Evolutionary conservation across 1,140 invertebrate genomes (phyloP).

Genomic region (Zaprionus tsacasi): DNA sequence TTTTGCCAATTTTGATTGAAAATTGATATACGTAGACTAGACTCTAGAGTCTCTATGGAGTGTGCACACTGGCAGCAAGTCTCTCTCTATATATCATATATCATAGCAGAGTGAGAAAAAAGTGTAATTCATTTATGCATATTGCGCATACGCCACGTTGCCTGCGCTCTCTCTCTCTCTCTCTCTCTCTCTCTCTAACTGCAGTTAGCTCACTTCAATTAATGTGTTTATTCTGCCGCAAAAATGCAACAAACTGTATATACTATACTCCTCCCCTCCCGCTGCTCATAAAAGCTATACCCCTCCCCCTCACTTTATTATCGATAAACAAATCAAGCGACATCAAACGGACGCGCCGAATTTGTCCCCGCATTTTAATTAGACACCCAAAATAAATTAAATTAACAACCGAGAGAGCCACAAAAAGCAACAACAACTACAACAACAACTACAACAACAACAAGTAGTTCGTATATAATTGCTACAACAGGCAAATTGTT

Average conservation of each 20-base stretch:
- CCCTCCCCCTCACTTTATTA: neutral
- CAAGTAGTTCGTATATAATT: slow-evolving; percentile 57
- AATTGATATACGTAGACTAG: slow-evolving; percentile 48
- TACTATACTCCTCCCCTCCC: neutral
- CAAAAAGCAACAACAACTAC: slow-evolving; percentile 13
- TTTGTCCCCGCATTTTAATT: slow-evolving; percentile 63
- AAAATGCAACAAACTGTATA: neutral
- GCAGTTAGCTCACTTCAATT: neutral
- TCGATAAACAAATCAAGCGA: slow-evolving; percentile 44
- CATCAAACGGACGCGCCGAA: slow-evolving; percentile 43
- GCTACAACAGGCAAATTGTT: slow-evolving; percentile 69
- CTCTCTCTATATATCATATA: neutral
- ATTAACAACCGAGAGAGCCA: slow-evolving; percentile 61
- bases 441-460: slow-evolving; percentile 1
- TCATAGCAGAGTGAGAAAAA: neutral
- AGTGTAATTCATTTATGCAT: neutral
- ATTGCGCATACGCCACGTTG: neutral
- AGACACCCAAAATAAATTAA: slow-evolving; percentile 76
- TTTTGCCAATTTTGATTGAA: slow-evolving; percentile 37
- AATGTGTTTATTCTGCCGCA: slow-evolving; percentile 3
- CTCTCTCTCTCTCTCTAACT: too few relatives aligned
- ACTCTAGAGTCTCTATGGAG: neutral
- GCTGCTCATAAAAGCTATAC: neutral
- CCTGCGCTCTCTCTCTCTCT: too few relatives aligned
- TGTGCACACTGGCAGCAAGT: neutral